These are phyloP conservation scores for Saccostrea echinata DNA, from an alignment of 1,140 invertebrate species.

Conservation along the genomic window DNA sequence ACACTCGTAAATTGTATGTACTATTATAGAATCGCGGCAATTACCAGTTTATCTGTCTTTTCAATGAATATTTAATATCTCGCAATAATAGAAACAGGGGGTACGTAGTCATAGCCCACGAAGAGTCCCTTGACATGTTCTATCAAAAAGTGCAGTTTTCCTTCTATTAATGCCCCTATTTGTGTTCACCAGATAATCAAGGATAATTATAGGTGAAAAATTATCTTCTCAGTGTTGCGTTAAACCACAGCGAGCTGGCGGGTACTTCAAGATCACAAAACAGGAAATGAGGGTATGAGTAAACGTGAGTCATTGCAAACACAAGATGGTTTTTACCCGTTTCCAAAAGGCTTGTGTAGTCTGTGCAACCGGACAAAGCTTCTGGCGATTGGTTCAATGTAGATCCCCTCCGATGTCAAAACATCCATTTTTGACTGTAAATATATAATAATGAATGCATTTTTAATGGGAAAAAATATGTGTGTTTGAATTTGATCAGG, in stretches of 20 bases:
- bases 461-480: neutral
- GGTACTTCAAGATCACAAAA: neutral
- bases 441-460: neutral
- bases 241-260: neutral
- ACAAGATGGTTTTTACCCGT: slow-evolving; percentile 2
- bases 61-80: neutral
- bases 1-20: neutral
- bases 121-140: neutral
- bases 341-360: slow-evolving; percentile 15
- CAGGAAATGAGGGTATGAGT: slow-evolving; percentile 15
- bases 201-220: neutral
- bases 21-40: neutral
- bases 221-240: neutral
- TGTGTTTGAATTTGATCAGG: no score
- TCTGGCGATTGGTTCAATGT: slow-evolving; percentile 32
- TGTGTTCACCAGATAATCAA: neutral
- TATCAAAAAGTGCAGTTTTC: neutral
- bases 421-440: slow-evolving; percentile 8
- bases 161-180: neutral
- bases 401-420: slow-evolving; percentile 7
- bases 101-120: neutral
- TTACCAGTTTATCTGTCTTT: slow-evolving; percentile 3
- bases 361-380: slow-evolving; percentile 17
- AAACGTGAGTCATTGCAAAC: slow-evolving; percentile 20
- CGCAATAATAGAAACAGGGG: neutral